Base-by-base conservation (phyloP, 2,113 vertebrate genomes). In the Spizaetus ornatus region DNA sequence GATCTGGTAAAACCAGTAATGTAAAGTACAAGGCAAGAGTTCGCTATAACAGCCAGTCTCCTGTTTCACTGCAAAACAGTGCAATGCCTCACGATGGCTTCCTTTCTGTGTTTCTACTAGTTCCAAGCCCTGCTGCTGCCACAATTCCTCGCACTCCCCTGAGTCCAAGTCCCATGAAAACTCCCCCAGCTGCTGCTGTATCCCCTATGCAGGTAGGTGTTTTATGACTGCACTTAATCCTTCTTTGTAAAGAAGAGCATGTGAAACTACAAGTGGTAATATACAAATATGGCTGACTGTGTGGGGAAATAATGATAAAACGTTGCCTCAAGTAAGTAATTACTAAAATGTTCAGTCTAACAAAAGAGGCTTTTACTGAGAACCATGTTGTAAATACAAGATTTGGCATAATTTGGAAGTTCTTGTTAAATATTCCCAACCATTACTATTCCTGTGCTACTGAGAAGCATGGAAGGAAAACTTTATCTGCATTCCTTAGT, bases 91-190 rank as follows among this genome's bases (percentile, higher is more conserved):
- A 85, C 0, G 0, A 31, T 86, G 67, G 26, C 31, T 89, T 61
- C 29, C 40, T 86, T 86, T 55, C 92, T 77, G 4, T 90, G 6
- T 95, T 89, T 70, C 63, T 66, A 2, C 53, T 85, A 98, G 98
- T 97, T 77, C 98, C 98, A n/a, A 98, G 91, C 74, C 98, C 98
- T 53, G 58, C 99, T 18, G 97, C 99, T 63, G 80, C 99, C 53
- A 70, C 99, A 0, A 98, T 99, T 86, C 99, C 99, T 89, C 99
- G 99, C n/a, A 99, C 99, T 19, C 99, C 99, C 32, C 98, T 99
- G 71, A 99, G 99, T 92, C 99, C 99, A 42, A 99, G 99, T 85
- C 99, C 99, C 63, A 98, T 99, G 98, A 99, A 99, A 95, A 99
- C 99, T 0, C 99, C 99, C 11, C 99, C 99, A 2, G 99, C 99